Base-by-base conservation (phyloP, 2,888 invertebrate species). In the Caenorhabditis plicata region DNA sequence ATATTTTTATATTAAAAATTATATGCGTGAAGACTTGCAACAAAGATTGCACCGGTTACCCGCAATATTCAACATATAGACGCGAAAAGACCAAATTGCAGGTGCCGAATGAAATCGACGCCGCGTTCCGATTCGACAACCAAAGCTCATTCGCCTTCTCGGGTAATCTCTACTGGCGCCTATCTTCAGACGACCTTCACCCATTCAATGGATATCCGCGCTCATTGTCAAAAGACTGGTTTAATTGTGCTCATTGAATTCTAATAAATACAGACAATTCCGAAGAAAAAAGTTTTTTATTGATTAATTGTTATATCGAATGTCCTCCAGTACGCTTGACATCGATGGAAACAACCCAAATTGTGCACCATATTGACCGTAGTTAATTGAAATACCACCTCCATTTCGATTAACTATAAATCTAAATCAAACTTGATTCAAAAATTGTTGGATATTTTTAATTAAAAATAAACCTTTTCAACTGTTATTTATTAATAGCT, bases 81-180 rank as follows among this genome's bases (percentile, higher is more conserved):
- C 19, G 32, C n/a, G 8, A 36, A 13, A 13, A 17, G 8, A n/a
- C 4, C 13, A 29, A 17, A 31, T n/a, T 7, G 13, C 25, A 20
- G 27, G 29, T 7, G 5, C 9, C 20, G 7, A 15, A 43, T 1
- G 41, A 53, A 40, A 54, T 62, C 29, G 54, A 62, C 36, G 61
- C 65, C 11, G 61, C 61, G 8, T 48, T 60, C 20, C 61, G 44
- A 19, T 26, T 57, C 5, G 43, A 56, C 17, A 27, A 31, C 23
- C 32, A 42, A 1, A 35, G 46, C 2, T 51, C 53, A 0, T 66
- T 36, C 32, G 25, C 63, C 7, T 66, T 66, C 27, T 31, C 38
- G 13, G 44, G 48, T 17, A 33, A 62, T 11, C 39, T 48, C 19
- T 66, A 66, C 43, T 66, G 56, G 56, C 55, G 44, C 42, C 35